Base-by-base conservation (phyloP, 2,113 vertebrate species). In the Hemichromis elongatus region DNA sequence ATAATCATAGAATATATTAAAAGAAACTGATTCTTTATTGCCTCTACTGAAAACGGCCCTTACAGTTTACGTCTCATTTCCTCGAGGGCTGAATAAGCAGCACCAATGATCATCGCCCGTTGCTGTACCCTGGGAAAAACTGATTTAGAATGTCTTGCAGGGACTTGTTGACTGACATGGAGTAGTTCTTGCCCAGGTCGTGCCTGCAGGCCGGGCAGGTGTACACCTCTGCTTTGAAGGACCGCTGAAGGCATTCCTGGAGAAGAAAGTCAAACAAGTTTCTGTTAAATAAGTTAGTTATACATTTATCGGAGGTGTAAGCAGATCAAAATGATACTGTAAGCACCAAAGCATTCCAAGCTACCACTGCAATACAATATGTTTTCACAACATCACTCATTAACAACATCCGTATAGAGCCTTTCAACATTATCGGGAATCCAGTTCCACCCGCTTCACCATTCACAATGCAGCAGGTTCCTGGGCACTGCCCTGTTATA, bases 111-210 rank as follows among this genome's bases (percentile, higher is more conserved):
- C 97, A 99, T 94, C 98, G 97, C 28, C 99, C 98, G 0, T 91
- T 98, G 96, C 97, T 98, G 21, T 99, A 99, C 54, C 99, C 98
- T 0, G 98, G 98, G 93, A 99, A 99, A 94, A 99, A 96, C 95
- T 98, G 98, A 88, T n/a, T 96, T 47, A 99, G 97, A 66, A 99
- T 79, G 33, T 92, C 93, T 93, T 99, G 99, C 93, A 99, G 96
- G 0, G 95, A 68, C 88, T 97, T 94, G 82, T 99, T 99, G 91
- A 99, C 95, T 1, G 93, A 88, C 97, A 99, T 97, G 84, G 92
- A 73, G 75, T 98, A 97, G 88, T 93, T 94, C 9, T 96, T 98
- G 85, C 98, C 98, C 61, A 99, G 95, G 42, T 99, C 98, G 0
- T 97, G 95, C 87, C 99, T 97, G 80, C 99, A 99, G 63, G 98